These are phyloP conservation scores for Dryomyza anilis DNA, from an alignment of 2,888 invertebrate genomes.

Conservation along the genomic window DNA sequence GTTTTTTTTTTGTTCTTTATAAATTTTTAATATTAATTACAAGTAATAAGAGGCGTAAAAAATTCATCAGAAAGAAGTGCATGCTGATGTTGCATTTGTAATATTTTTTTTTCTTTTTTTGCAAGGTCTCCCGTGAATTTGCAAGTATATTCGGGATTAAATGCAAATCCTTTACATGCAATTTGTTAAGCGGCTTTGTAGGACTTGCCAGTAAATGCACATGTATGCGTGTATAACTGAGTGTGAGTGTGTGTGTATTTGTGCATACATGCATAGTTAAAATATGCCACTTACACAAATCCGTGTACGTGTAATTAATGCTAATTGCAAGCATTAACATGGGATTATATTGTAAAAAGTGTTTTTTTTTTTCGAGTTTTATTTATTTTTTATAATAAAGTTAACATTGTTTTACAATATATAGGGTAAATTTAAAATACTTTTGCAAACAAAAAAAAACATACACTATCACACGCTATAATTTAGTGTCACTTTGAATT, in stretches of 20 bases:
- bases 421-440: not conserved
- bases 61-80: no score
- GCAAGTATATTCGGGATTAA: not conserved
- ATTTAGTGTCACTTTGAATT: not conserved
- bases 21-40: no score
- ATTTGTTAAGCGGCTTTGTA: conserved; percentile 10
- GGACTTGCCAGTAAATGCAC: not conserved
- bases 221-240: no score
- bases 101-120: no score
- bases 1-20: no score
- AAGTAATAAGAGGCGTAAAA: no score
- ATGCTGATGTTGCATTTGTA: no score
- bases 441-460: not conserved
- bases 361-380: conserved; percentile 3
- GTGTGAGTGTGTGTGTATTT: not conserved
- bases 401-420: no score
- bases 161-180: not conserved
- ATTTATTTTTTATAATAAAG: no score
- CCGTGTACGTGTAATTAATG: conserved; percentile 17
- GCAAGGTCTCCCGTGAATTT: no score
- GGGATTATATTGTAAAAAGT: not conserved
- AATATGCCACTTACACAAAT: conserved; percentile 15
- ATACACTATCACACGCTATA: not conserved
- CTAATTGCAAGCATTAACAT: conserved; percentile 15
- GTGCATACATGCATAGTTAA: not conserved